Evolutionary conservation across 2,797 vertebrate species (phyloP), one percentile per base, ranked within the genome.

Genomic region (Champsocephalus esox): DNA sequence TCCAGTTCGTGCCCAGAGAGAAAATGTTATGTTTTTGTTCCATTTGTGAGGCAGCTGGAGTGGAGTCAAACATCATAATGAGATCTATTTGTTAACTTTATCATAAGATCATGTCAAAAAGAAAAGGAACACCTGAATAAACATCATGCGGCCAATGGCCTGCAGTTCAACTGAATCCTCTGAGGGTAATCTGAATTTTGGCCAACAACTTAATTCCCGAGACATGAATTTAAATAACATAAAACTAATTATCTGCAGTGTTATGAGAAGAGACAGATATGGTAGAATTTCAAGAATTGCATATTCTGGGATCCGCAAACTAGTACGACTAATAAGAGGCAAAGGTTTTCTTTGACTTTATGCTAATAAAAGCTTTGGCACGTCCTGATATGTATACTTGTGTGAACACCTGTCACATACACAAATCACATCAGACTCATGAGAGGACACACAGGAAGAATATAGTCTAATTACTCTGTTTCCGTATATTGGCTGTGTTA

Each of bases 331-430:
- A 82, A 81, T 82, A 56, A 81, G 66, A 70, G 1, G 10, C 51
- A 83, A 79, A 80, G 60, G 55, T 80, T 84, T 62, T 45, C 57
- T 46, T 60, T 82, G 50, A 82, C 50, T 60, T 72, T 41, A 60
- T 63, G 61, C 14, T 61, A 85, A 79, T 84, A 75, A 70, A 43
- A 58, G 32, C 62, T 73, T 32, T 34, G 72, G 52, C 71, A 75
- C 34, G 9, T 54, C 28, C 17, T 43, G 50, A 55, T 59, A 61
- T 69, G 28, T 75, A 45, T 82, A 74, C 74, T 72, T 74, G 83
- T 65, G n/a, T 52, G 68, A 75, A 55, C 81, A 88, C 78, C 85
- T 92, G 88, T 85, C 84, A 88, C 54, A 48, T 43, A 38, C 65
- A 83, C 86, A 80, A 88, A 90, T 91, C 83, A 76, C 32, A 41